Evolutionary conservation across 2,888 invertebrate genomes (phyloP), one percentile per base, ranked within the genome.

Genomic region (Nesidiocoris tenuis): DNA sequence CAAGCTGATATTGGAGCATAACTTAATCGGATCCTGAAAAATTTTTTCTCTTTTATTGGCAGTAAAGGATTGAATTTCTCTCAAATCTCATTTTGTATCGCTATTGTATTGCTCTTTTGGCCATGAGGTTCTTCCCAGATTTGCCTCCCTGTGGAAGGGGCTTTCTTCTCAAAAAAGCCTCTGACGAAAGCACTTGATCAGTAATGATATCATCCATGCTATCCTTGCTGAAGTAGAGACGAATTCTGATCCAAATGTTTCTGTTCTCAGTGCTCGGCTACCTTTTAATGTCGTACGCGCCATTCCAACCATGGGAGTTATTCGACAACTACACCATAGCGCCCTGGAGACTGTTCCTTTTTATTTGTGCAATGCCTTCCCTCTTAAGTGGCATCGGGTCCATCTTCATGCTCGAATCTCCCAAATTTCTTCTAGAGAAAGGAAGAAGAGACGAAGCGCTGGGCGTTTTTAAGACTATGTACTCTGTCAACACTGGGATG

Each of bases 341-440:
- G 79, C 85, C 86, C 54, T 87, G 87, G 87, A 82, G 86, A 18
- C 81, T 87, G 1, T 88, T 85, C 79, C 77, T 84, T 0, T 79
- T 83, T 0, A 39, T 80, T 1, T 85, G 89, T 0, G 87, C 88
- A 0, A 77, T 91, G 76, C 90, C 93, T 7, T 90, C 90, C 21
- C 82, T 93, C 0, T 80, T 90, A 0, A 88, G 91, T 5, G 90
- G 90, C 0, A 23, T 79, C 24, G 78, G 89, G 39, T 85, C 87
- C 0, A 84, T 89, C 70, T 84, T 90, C 75, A 91, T 81, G 61
- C 84, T 92, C 0, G 93, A 93, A 83, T 93, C 91, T 82, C 93
- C 93, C 2, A 91, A 92, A 83, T 93, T 91, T 83, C 84, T 92
- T 1, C 89, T 92, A 87, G 87, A 90, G 0, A 86, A 88, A 63